Base-by-base conservation (phyloP, 92 coral and sea anemone genomes). In the Epizoanthus fatuus region DNA sequence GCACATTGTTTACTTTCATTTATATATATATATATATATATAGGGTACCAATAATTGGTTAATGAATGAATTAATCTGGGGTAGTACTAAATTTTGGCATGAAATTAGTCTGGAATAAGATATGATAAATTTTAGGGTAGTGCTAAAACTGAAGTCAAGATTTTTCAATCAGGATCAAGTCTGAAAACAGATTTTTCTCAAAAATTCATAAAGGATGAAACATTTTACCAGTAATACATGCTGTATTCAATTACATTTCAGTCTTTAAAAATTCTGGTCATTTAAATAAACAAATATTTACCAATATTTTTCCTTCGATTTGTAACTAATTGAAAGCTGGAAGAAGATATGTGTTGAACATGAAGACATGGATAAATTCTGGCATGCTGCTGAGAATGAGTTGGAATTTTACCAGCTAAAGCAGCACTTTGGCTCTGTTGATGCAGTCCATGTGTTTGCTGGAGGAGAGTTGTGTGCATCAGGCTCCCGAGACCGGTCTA, bases 341-440 rank as follows among this genome's bases (percentile, higher is more conserved):
- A 95, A 95, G 83, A 87, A 87, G 51, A 80, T 95, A 19, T 95
- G 96, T 85, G 94, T 95, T 64, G 96, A 95, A 35, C 96, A 95
- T 56, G 96, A 95, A 79, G 98, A 95, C 73, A 93, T 95, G 87
- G 98, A 95, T 68, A 87, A 60, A 64, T 95, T 92, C 79, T 95
- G 98, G 98, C 81, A 55, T 40, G 69, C 89, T 62, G 84, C 94
- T 7, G 86, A 57, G 5, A 74, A 89, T 1, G 83, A 81, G 45
- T 86, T 95, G 87, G 94, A 84, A 13, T 95, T 92, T 75, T 95
- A 73, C 64, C 86, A 87, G 64, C 81, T 95, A 8, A 92, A 84
- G 81, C 93, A 92, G 2, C 98, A 95, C 71, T 92, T 92, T 88
- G 98, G 94, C 3, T 86, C 98, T 64, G 94, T 95, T 63, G 98